Evolutionary conservation across 2,113 vertebrate genomes (phyloP).

Genomic region (Serranochromis macrocephalus): DNA sequence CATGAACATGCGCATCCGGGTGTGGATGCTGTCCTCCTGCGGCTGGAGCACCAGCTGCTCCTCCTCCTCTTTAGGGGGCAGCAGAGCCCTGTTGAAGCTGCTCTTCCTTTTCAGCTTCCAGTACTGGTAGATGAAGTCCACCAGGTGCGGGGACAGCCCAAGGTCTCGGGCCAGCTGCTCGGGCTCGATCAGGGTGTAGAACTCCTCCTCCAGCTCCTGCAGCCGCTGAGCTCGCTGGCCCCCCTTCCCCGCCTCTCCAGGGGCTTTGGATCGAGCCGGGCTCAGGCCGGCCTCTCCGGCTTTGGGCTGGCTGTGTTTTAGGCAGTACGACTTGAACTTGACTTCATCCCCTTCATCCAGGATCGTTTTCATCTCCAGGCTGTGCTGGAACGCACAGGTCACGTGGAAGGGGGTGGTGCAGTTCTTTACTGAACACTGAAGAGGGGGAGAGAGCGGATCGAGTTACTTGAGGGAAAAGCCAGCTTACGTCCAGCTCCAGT

Average conservation of each 20-base stretch:
- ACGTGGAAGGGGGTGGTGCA: constrained; percentile 98
- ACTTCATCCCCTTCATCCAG: constrained; percentile 95
- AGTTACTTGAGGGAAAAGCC: neutral
- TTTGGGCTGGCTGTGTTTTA: constrained; percentile 93
- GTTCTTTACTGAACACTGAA: constrained; percentile 94
- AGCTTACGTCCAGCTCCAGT: neutral
- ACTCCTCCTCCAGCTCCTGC: constrained; percentile 91
- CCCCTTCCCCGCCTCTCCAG: constrained; percentile 78
- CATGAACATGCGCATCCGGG: constrained; percentile 99
- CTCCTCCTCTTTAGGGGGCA: constrained; percentile 91
- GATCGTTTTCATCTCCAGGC: constrained; percentile 96
- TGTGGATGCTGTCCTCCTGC: constrained; percentile 93
- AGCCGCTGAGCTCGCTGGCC: constrained; percentile 90
- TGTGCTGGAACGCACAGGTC: constrained; percentile 98
- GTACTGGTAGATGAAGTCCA: constrained; percentile 95
- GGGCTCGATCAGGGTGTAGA: constrained; percentile 81
- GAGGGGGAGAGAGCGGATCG: neutral
- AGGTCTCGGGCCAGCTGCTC: constrained; percentile 82
- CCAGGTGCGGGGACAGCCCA: constrained; percentile 71
- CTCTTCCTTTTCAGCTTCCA: constrained; percentile 96
- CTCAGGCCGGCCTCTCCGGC: constrained; percentile 72
- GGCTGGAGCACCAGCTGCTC: constrained; percentile 86
- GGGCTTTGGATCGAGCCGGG: constrained; percentile 75
- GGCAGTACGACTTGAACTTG: constrained; percentile 94
- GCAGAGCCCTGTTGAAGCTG: constrained; percentile 89